Evolutionary conservation across 2,113 vertebrate genomes (phyloP).

Genomic region (Xenopus laevis): DNA sequence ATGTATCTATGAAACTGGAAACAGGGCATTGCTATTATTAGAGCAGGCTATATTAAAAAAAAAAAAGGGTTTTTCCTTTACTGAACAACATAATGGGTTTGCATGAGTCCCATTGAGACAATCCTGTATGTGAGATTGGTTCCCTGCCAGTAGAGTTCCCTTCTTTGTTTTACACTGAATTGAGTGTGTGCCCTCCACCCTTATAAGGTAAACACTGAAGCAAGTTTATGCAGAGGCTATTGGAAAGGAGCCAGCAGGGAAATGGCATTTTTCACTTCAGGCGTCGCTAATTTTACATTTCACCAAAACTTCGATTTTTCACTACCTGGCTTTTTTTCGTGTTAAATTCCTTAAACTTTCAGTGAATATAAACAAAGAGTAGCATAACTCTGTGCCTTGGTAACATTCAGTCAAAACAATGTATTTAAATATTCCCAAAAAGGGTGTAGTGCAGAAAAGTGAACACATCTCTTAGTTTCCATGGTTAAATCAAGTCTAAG

Average conservation of each 20-base stretch:
- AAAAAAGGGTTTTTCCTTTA: too few species aligned
- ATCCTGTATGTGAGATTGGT: background rate
- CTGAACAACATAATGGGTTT: too few species aligned
- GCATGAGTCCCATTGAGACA: too few species aligned
- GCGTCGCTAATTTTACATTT: rapidly evolving
- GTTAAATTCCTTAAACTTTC: too few species aligned
- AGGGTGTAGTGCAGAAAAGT: background rate
- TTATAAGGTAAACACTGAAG: constrained; percentile 11
- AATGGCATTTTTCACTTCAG: background rate
- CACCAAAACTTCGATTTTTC: background rate
- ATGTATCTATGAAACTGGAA: too few species aligned
- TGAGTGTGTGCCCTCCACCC: background rate
- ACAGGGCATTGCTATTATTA: too few species aligned
- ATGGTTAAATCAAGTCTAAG: background rate
- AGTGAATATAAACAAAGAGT: too few species aligned
- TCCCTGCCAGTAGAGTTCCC: background rate
- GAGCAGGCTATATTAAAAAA: too few species aligned
- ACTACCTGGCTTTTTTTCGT: background rate
- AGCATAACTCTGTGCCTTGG: too few species aligned
- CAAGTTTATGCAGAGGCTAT: background rate
- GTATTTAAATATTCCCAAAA: too few species aligned
- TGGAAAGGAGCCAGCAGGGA: background rate
- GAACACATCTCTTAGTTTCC: too few species aligned
- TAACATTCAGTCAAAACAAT: too few species aligned
- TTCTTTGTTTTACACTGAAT: constrained; percentile 12